These are phyloP conservation scores for Epizoanthus fatuus DNA, from an alignment of 92 coral and sea anemone genomes.

Conservation along the genomic window DNA sequence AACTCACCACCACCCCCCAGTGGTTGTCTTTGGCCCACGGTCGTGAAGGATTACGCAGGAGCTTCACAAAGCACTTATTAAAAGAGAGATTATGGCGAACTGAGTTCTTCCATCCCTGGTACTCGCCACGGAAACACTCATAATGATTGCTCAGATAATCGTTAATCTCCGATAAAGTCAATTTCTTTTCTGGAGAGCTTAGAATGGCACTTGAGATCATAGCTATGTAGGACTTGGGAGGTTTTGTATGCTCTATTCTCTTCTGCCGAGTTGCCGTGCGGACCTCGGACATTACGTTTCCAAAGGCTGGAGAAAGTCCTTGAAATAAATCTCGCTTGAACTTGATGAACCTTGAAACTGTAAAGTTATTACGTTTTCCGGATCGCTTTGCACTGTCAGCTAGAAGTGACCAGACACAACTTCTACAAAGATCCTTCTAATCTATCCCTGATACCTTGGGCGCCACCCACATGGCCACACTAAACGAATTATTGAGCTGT, in stretches of 20 bases:
- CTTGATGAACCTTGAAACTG: too few relatives aligned
- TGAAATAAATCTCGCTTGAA: too few relatives aligned
- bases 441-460: background rate
- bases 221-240: conserved; percentile 35
- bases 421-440: too few relatives aligned
- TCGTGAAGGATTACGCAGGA: conserved; percentile 20
- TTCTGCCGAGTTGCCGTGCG: background rate
- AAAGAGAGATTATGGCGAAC: conserved; percentile 41
- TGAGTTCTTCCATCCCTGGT: conserved; percentile 37
- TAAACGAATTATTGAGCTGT: background rate
- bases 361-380: too few relatives aligned
- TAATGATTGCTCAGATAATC: background rate
- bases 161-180: conserved; percentile 41
- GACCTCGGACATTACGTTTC: background rate
- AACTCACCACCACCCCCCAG: conserved; percentile 7
- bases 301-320: background rate
- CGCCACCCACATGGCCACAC: background rate
- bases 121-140: conserved; percentile 37
- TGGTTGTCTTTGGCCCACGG: conserved; percentile 43
- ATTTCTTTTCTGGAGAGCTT: conserved; percentile 44
- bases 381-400: too few relatives aligned
- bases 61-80: conserved; percentile 30
- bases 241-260: conserved; percentile 16
- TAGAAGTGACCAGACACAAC: too few relatives aligned
- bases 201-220: conserved; percentile 38